Evolutionary conservation across 2,888 invertebrate species (phyloP), one percentile per base, ranked within the genome.

Genomic region (Aelia acuminata): DNA sequence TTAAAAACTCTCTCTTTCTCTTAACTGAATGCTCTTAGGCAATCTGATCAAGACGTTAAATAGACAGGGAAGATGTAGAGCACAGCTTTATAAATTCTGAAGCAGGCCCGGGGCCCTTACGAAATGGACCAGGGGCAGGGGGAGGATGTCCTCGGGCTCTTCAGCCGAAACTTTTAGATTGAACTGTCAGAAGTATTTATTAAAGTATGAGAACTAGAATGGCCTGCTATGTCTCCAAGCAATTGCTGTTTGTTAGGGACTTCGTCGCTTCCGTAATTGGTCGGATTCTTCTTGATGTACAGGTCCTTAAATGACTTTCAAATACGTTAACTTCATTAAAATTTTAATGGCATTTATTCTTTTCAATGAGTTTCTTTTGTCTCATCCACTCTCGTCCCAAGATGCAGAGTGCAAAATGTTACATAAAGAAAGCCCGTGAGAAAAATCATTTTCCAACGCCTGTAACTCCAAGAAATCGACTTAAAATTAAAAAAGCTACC

Each of bases 111-210:
- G 22, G 47, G 80, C 43, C 80, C 15, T 22, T 13, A n/a, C n/a
- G 39, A 11, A 80, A 80, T 47, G 80, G 80, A 39, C 80, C n/a
- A 47, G 13, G 20, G 20, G 80, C 43, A 0, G 43, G n/a, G 43
- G n/a, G 80, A 15, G 22, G 39, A 47, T 80, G 80, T 80, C 80
- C 80, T 80, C 43, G 15, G 43, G 80, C 80, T 47, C 80, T 43
- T 47, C 43, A 13, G 43, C 11, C 5, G 80, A n/a, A n/a, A n/a
- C 80, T 43, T 43, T 47, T 39, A 80, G 43, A 80, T 80, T 80
- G 80, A 80, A 39, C 80, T 80, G 80, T 80, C 80, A 80, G 80
- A 80, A 39, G 80, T 80, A 80, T 80, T 80, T 80, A 80, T 80
- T 80, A 80, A 80, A 43, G 80, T n/a, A 43, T 39, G 22, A 18